Conservation (phyloP, 2,797 vertebrate genomes). For the Smutsia gigantea region DNA sequence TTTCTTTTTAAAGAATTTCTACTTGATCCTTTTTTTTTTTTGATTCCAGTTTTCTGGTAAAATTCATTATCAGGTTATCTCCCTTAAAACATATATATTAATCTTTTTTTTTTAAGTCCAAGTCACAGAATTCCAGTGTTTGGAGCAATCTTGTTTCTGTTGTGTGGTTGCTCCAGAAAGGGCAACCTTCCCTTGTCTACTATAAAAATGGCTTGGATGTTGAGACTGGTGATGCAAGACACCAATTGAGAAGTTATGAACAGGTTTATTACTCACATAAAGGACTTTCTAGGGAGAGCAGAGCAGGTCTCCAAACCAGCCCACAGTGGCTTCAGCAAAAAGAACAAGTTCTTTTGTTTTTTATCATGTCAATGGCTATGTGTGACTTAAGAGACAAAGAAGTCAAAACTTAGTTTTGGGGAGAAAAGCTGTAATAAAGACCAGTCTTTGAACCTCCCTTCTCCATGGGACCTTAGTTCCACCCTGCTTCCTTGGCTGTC, state of each 20-base stretch:
- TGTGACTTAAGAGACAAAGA: not conserved
- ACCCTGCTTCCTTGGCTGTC: not conserved
- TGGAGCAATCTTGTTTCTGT: not conserved
- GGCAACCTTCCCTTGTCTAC: rapidly evolving
- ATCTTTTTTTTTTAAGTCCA: constrained; percentile 13
- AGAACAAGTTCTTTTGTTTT: not conserved
- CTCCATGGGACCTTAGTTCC: not conserved
- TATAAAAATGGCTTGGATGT: not conserved
- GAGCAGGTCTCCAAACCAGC: not conserved
- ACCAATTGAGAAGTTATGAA: not conserved
- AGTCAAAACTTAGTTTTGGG: not conserved
- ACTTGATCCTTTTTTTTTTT: not conserved
- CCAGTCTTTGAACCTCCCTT: not conserved
- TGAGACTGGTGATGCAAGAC: not conserved
- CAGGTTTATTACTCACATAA: not conserved
- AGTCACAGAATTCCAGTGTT: not conserved
- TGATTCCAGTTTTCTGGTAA: not conserved
- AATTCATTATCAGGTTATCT: not conserved
- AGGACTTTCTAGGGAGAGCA: not conserved
- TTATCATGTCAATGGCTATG: not conserved
- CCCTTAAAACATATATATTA: not conserved
- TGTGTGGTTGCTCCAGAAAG: not conserved
- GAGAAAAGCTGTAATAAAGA: not conserved
- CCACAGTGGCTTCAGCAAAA: not conserved
- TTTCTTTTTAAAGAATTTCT: not conserved